phyloP scores from a whole-genome alignment of 2,113 vertebrate genomes.

The Istiophorus platypterus region DNA sequence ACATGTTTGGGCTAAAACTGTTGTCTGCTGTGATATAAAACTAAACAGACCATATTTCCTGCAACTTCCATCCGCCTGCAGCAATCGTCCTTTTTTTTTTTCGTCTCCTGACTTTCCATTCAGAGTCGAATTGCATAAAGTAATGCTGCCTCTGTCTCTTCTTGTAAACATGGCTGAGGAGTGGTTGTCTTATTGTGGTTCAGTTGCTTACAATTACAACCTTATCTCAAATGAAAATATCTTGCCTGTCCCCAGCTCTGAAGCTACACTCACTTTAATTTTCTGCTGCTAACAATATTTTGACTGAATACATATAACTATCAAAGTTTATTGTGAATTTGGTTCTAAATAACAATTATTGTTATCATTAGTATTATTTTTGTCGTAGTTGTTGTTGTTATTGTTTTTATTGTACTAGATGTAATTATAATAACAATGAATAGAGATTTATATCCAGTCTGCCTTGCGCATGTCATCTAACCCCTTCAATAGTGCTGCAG shows the following conservation, averaged over 20 bases:
- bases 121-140: too few relatives aligned
- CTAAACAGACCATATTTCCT: neutral
- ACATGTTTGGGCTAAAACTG: neutral
- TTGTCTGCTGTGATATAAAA: neutral
- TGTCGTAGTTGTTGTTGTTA: too few relatives aligned
- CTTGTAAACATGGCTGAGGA: too few relatives aligned
- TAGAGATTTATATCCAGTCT: neutral
- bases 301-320: neutral
- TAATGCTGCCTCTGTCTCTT: too few relatives aligned
- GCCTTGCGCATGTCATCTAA: neutral
- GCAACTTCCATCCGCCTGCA: too few relatives aligned
- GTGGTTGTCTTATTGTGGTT: neutral
- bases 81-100: too few relatives aligned
- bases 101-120: too few relatives aligned
- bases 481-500: slow-evolving; percentile 2
- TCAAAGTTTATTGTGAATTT: neutral
- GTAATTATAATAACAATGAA: neutral
- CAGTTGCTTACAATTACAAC: neutral
- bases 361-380: too few relatives aligned
- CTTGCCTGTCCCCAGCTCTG: neutral
- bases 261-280: slow-evolving; percentile 6
- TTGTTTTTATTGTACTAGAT: too few relatives aligned
- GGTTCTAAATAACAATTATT: neutral
- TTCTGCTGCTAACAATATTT: slow-evolving; percentile 19
- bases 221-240: slow-evolving; percentile 20